These are phyloP conservation scores for Anodontia alba DNA, from an alignment of 2,888 invertebrate species.

Conservation along the genomic window DNA sequence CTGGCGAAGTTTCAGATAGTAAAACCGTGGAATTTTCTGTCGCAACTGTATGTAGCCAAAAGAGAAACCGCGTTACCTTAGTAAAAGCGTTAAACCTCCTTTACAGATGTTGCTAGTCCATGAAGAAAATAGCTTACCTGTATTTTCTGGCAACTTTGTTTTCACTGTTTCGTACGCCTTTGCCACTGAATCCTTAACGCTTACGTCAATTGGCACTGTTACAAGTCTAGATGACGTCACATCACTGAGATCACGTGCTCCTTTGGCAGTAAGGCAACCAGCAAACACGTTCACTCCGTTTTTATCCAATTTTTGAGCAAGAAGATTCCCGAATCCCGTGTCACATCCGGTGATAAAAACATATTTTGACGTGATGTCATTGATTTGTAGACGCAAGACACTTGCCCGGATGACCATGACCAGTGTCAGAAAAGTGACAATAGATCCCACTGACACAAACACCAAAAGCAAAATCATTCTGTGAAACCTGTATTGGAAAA, in stretches of 20 bases:
- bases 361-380: constrained; percentile 38
- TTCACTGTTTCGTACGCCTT: constrained; percentile 54
- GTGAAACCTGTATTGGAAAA: not conserved
- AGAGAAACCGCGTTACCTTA: too few species aligned
- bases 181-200: constrained; percentile 53
- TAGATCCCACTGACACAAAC: not conserved
- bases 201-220: constrained; percentile 64
- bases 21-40: too few species aligned
- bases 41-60: too few species aligned
- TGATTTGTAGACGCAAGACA: constrained; percentile 23
- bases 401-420: not conserved
- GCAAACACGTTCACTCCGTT: constrained; percentile 71
- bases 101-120: too few species aligned
- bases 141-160: constrained; percentile 16
- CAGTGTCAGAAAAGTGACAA: not conserved
- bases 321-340: constrained; percentile 70
- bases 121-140: too few species aligned
- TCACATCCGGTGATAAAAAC: constrained; percentile 77
- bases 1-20: too few species aligned
- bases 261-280: constrained; percentile 63
- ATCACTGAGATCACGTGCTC: constrained; percentile 45
- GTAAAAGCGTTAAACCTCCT: too few species aligned
- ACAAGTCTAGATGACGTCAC: constrained; percentile 52
- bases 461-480: not conserved
- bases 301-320: constrained; percentile 65